These are phyloP conservation scores for Ormyrus labotus DNA, from an alignment of 2,888 invertebrate species.

Conservation along the genomic window DNA sequence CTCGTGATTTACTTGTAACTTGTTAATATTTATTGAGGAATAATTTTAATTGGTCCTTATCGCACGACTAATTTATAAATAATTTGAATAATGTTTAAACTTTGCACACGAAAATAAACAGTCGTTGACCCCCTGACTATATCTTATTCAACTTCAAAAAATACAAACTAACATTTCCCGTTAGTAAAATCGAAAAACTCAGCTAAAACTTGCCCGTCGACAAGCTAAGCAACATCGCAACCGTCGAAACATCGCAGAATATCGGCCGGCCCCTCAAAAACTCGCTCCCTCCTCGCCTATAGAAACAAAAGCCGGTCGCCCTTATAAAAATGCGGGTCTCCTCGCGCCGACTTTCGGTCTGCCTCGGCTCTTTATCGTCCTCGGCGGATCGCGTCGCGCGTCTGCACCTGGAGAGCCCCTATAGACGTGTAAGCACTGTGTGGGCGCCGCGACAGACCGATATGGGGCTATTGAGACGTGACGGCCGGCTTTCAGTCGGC, in stretches of 20 bases:
- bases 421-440: neutral
- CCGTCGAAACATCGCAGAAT: neutral
- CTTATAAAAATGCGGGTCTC: too few relatives aligned
- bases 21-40: neutral
- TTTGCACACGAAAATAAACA: too few relatives aligned
- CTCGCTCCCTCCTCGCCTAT: neutral
- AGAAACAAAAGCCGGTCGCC: too few relatives aligned
- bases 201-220: too few relatives aligned
- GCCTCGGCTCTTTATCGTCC: constrained; percentile 31
- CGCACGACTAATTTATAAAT: too few relatives aligned
- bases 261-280: constrained; percentile 2
- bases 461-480: constrained; percentile 39
- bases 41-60: neutral
- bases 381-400: constrained; percentile 19
- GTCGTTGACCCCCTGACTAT: too few relatives aligned
- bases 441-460: neutral
- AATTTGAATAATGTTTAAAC: too few relatives aligned
- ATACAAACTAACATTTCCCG: too few relatives aligned
- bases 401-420: constrained; percentile 37
- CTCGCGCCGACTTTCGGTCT: neutral
- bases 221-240: neutral
- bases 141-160: too few relatives aligned
- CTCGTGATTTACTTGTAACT: neutral
- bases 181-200: too few relatives aligned
- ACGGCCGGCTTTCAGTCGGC: constrained; percentile 24